Base-by-base conservation (phyloP, 2,797 vertebrate species). In the Sebastes iracundus region DNA sequence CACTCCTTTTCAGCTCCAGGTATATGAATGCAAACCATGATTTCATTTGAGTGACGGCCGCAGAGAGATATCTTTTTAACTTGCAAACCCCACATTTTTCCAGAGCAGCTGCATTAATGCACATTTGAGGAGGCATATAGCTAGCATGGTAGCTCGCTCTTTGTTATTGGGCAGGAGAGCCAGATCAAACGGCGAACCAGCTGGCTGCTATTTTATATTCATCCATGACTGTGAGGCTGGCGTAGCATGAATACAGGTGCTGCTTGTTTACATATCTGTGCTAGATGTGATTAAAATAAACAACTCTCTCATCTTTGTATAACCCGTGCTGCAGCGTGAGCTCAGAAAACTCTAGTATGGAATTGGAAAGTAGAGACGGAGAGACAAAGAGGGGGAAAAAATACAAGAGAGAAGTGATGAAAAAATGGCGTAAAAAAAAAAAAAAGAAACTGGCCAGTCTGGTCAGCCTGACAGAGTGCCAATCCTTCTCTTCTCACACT, bases 121-220 rank as follows among this genome's bases (percentile, higher is more conserved):
- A 73, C 78, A 67, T 86, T 86, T 70, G 77, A 65, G 68, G 83
- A 85, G 83, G 63, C 2, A 52, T 79, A 69, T 83, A 79, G 72
- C 79, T 85, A 86, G 81, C 77, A 55, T 32, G 71, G 73, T 56
- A 75, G 77, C 74, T 72, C 33, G 4, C 66, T 88, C 86, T 93
- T 93, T 94, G 90, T 94, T 92, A 92, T 91, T 90, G 92, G 92
- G 63, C 83, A 86, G 80, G 76, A 72, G 89, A 88, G 81, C 81
- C 83, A 90, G 91, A 94, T 94, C 91, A 94, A 95, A 94, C 76
- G 28, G 75, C 10, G 72, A 87, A 94, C 85, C 93, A 94, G 93
- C 92, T 94, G 93, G 92, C 86, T 92, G 89, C 93, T 93, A 61
- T 86, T 93, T 93, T 75, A 88, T 88, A 94, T 94, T 93, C 93